Evolutionary conservation across 2,888 invertebrate species (phyloP).

Genomic region (Bimastos eiseni): DNA sequence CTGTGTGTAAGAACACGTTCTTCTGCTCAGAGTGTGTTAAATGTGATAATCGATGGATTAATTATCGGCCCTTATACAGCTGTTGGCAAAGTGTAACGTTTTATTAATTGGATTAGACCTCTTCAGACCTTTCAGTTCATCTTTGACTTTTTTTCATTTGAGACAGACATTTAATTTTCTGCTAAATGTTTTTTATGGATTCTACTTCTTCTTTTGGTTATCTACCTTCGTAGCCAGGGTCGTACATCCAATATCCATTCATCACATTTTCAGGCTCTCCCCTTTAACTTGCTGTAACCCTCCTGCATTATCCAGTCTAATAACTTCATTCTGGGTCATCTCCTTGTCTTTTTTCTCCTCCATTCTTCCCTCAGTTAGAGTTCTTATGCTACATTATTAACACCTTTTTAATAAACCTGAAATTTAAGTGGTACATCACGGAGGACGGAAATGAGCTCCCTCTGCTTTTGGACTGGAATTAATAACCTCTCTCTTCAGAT

Average conservation of each 20-base stretch:
- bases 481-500: too few relatives aligned
- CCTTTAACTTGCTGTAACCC: too few relatives aligned
- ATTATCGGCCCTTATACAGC: not conserved
- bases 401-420: not conserved
- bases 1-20: not conserved
- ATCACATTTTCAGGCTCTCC: too few relatives aligned
- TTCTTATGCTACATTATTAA: not conserved
- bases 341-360: too few relatives aligned
- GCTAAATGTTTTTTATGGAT: too few relatives aligned
- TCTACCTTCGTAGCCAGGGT: too few relatives aligned
- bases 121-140: not conserved
- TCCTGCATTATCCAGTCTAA: too few relatives aligned
- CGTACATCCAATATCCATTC: too few relatives aligned
- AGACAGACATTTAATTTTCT: not conserved
- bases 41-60: not conserved
- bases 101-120: not conserved
- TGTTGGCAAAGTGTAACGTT: slow-evolving; percentile 13
- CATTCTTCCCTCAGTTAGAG: too few relatives aligned
- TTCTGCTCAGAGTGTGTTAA: not conserved
- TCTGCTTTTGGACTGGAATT: not conserved
- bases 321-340: too few relatives aligned
- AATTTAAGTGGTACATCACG: not conserved
- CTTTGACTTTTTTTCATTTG: not conserved
- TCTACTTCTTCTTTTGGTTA: too few relatives aligned
- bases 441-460: not conserved